Base-by-base conservation (phyloP, 2,797 vertebrate genomes). In the Moxostoma hubbsi region DNA sequence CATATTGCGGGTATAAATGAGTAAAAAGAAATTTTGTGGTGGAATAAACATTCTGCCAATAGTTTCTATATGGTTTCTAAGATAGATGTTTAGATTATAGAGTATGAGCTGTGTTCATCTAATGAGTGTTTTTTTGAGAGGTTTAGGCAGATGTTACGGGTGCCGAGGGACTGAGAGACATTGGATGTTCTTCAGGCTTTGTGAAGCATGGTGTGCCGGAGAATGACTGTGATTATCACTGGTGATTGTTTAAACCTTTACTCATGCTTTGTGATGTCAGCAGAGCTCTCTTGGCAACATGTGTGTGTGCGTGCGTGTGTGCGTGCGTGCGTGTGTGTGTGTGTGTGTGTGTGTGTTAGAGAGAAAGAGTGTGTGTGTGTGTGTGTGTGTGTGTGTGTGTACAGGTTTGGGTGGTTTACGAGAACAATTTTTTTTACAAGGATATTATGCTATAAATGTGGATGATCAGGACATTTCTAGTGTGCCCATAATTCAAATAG, bases 161-260 rank as follows among this genome's bases (percentile, higher is more conserved):
- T 70, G 58, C 36, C 51, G 6, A 54, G 76, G 67, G 58, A 78
- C 62, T 15, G 16, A 63, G 49, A 24, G 46, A 68, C 7, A 36
- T 65, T 68, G 50, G 57, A 69, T 62, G 63, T 75, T 75, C 79
- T 70, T 75, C 55, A 65, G 18, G 47, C 15, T 55, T 68, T 73
- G 68, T 77, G 79, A 55, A 75, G 70, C 49, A 3, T 63, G 36
- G 36, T 76, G 58, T 24, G 45, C 59, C 47, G 53, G 73, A 81
- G 69, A 69, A 43, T 64, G 65, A 75, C 71, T 81, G 49, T 68
- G 55, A 81, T 80, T 67, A 73, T 77, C 62, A 57, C 46, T 77
- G 70, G 67, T 83, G 70, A 75, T 73, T 83, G 54, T 83, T 66
- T 80, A 80, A 72, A 73, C 67, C 70, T 84, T 57, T 75, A 63